Conservation (phyloP, 2,888 invertebrate genomes). For the Dicyrtomina minuta region DNA sequence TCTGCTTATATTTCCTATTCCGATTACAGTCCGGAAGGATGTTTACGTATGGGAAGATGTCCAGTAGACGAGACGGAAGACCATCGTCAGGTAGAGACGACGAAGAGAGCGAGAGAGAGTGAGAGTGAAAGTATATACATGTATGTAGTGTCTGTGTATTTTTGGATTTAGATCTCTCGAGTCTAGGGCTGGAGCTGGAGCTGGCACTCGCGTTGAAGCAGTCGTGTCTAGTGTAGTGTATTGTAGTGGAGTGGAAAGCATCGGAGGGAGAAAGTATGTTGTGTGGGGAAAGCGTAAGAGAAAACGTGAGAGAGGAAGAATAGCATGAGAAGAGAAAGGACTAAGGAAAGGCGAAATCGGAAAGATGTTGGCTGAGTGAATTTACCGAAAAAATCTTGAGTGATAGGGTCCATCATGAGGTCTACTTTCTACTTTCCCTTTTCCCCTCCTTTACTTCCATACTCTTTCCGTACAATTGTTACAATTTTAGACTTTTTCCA, state of each 20-base stretch:
- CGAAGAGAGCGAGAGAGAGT: background rate
- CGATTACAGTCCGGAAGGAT: constrained; percentile 1
- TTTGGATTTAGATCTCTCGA: no score
- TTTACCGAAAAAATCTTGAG: constrained; percentile 10
- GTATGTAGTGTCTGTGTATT: background rate
- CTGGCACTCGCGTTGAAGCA: background rate
- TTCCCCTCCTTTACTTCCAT: no score
- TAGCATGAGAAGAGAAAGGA: background rate
- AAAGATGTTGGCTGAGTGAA: constrained; percentile 19
- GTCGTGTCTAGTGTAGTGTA: background rate
- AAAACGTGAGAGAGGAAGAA: background rate
- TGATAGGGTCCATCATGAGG: constrained; percentile 21
- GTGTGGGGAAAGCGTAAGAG: background rate
- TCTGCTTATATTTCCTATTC: constrained; percentile 5
- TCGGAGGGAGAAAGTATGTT: background rate
- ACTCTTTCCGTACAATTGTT: no score
- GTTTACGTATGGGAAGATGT: background rate
- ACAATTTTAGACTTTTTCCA: constrained; percentile 11
- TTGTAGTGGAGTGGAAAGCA: background rate
- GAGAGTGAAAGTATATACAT: no score
- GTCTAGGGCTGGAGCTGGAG: no score
- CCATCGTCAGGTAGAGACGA: no score
- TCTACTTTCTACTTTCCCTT: background rate
- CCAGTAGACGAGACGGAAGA: background rate
- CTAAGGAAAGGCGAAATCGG: constrained; percentile 11